Percentiles rank a stretch among this genome's conserved stretches.
phyloP scores from a whole-genome alignment of 2,888 invertebrate species.

The Cephus spinipes region DNA sequence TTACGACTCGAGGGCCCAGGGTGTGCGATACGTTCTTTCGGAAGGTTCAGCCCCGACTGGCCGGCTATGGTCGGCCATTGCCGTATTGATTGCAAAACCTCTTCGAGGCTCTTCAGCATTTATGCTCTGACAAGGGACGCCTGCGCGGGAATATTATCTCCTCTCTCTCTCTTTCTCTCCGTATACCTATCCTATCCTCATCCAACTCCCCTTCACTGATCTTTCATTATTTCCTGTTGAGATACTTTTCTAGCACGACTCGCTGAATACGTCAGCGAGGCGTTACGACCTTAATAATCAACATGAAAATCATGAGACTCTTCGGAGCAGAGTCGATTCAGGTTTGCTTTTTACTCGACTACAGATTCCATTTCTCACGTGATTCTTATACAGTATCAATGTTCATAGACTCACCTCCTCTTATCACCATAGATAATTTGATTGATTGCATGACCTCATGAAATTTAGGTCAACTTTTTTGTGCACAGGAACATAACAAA shows the following conservation, averaged over 20 bases:
- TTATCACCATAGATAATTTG: neutral
- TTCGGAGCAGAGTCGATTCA: neutral
- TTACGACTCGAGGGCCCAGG: conserved; percentile 2
- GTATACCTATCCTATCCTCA: neutral
- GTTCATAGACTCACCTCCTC: neutral
- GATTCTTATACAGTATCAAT: neutral
- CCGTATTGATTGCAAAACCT: conserved; percentile 58
- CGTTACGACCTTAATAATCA: neutral
- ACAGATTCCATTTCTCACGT: neutral
- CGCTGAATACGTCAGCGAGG: neutral
- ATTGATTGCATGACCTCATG: neutral
- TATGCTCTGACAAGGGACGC: neutral
- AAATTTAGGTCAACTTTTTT: neutral
- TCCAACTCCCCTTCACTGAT: neutral
- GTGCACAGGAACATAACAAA: neutral
- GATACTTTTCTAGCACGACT: neutral
- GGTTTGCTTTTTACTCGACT: neutral
- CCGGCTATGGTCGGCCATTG: conserved; percentile 60
- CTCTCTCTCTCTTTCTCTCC: neutral
- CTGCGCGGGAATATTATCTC: neutral
- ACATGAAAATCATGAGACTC: neutral
- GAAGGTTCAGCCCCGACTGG: conserved; percentile 61
- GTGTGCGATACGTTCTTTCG: conserved; percentile 45
- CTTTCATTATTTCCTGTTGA: neutral
- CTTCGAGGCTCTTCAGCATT: neutral